A percentile compares a stretch with the other conserved stretches of the same genome.
phyloP scores from a whole-genome alignment of 2,113 vertebrate genomes.

The Podarcis muralis region DNA sequence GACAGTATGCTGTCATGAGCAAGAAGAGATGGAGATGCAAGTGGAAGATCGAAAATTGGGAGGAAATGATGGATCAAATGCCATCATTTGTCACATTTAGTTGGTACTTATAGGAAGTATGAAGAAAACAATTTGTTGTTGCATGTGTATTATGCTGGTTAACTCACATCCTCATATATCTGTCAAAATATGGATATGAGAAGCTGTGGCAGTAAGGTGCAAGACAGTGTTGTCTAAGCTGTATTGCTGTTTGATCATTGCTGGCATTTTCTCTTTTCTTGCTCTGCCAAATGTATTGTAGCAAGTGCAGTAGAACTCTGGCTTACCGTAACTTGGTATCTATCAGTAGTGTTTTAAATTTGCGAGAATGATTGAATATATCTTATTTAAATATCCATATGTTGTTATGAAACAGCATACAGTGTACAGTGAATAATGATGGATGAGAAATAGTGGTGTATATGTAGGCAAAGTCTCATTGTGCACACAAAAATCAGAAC shows the following conservation, averaged over 20 bases:
- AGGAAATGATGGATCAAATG: not conserved
- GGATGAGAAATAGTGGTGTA: not conserved
- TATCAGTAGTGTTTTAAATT: not conserved
- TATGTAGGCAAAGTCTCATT: not conserved
- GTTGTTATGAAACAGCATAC: not conserved
- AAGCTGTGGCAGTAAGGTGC: not conserved
- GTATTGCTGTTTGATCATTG: not conserved
- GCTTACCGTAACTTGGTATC: not conserved
- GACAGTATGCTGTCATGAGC: not conserved
- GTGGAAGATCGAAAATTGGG: not conserved
- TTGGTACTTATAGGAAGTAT: not conserved
- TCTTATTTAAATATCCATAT: not conserved
- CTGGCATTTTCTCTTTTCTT: not conserved
- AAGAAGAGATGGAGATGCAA: not conserved
- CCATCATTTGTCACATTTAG: not conserved
- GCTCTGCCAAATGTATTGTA: not conserved
- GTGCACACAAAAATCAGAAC: not conserved
- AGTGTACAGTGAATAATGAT: not conserved
- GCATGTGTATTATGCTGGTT: not conserved
- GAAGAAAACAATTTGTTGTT: not conserved
- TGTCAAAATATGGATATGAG: not conserved
- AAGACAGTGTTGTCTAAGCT: not conserved
- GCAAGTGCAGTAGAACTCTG: not conserved
- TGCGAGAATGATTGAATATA: not conserved
- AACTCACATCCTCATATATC: not conserved